Evolutionary conservation across 2,888 invertebrate species (phyloP).

Genomic region (Polyommatus iphigenia): DNA sequence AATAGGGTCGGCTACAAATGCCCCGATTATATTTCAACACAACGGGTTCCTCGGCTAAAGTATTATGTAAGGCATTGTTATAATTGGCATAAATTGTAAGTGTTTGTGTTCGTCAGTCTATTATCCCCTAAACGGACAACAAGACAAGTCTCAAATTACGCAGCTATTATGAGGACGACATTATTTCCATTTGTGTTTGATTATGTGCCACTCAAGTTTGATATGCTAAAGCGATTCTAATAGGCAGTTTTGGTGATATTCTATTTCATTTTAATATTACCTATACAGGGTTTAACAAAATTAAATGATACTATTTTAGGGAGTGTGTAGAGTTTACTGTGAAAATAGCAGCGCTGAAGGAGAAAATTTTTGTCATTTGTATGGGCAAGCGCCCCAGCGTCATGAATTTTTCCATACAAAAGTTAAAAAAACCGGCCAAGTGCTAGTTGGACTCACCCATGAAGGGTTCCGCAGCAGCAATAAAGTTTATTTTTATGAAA

Average conservation of each 20-base stretch:
- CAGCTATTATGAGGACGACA: background rate
- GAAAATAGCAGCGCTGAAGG: too few species aligned
- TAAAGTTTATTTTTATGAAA: too few species aligned
- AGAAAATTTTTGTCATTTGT: too few species aligned
- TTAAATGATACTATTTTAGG: background rate
- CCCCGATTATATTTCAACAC: background rate
- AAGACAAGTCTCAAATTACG: background rate
- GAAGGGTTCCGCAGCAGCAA: too few species aligned
- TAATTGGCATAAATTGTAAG: background rate
- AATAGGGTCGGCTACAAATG: background rate
- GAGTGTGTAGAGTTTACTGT: too few species aligned
- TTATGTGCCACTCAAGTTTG: background rate
- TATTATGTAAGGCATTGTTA: constrained; percentile 5
- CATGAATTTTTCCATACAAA: too few species aligned
- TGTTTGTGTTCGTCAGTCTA: background rate
- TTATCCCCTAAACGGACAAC: background rate
- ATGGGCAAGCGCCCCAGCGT: too few species aligned
- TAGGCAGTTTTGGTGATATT: background rate
- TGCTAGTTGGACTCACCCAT: too few species aligned
- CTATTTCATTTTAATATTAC: background rate
- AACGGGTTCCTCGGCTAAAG: background rate
- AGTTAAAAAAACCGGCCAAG: too few species aligned
- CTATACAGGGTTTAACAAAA: background rate
- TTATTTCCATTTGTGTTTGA: background rate
- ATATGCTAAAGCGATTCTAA: background rate